Evolutionary conservation across 2,888 invertebrate genomes (phyloP), one percentile per base, ranked within the genome.

Genomic region (Spicauda simplicius): DNA sequence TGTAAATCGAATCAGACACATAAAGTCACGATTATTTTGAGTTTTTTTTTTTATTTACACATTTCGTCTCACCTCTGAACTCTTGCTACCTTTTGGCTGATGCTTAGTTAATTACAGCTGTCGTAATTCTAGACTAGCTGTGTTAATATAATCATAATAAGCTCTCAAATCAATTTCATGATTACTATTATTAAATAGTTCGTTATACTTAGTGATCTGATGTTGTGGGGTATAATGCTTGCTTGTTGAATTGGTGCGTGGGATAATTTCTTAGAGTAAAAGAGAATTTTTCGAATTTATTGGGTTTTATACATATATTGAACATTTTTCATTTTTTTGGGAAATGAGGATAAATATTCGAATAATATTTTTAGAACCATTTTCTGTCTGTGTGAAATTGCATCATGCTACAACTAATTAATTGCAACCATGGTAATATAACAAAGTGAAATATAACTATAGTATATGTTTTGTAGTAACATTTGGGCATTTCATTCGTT

Each of bases 101-200:
- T 30, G 62, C 16, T 55, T 45, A 63, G 62, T 45, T 63, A 63
- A 63, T 63, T 55, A 55, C 11, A 55, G 11, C 45, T 63, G 55
- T 25, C 20, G 62, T 48, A 63, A 63, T 18, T 63, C 45, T 41
- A 30, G 16, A 41, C 33, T 61, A 16, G 50, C 41, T 63, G 45
- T 45, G 55, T 41, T 63, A 45, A 63, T 30, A 55, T 55, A 55
- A 55, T 55, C 45, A 63, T 41, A 41, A 41, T 41, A 48, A 59
- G 58, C 58, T 41, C 16, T n/a, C 25, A 59, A 59, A 59, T 50
- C 41, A 41, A 41, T 41, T 33, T 33, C 41, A 41, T 11, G 41
- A 41, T 14, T 3, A 14, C 41, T 14, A 41, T 41, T 41, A 41
- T 41, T 10, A 41, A 14, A 41, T 41, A 41, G 41, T 14, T 5